These are phyloP conservation scores for Hedya salicella DNA, from an alignment of 2,888 invertebrate species.

Conservation along the genomic window DNA sequence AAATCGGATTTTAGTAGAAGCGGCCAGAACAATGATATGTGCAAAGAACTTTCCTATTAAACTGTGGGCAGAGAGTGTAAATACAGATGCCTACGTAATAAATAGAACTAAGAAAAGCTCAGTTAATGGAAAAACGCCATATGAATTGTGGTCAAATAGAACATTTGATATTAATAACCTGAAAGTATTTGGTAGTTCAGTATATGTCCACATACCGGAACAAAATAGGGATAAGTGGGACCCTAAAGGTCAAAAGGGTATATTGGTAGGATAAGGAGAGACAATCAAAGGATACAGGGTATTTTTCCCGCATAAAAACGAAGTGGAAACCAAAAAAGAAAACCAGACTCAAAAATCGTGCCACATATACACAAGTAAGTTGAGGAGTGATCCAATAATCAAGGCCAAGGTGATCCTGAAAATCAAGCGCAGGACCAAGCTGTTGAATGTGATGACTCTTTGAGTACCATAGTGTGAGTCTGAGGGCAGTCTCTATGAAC, in stretches of 20 bases:
- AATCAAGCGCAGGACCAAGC: no score
- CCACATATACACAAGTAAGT: no score
- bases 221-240: conserved; percentile 27
- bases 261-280: conserved; percentile 34
- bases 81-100: conserved; percentile 14
- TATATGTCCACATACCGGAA: conserved; percentile 29
- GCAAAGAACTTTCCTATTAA: conserved; percentile 2
- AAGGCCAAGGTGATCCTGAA: no score
- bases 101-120: no score
- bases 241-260: conserved; percentile 23
- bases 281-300: conserved; percentile 28
- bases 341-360: no score
- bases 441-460: no score
- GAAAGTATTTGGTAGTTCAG: conserved; percentile 23
- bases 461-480: no score
- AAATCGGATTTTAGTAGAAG: conserved; percentile 28
- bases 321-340: conserved; percentile 19
- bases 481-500: no score
- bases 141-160: conserved; percentile 31
- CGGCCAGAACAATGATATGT: conserved; percentile 36
- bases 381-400: no score
- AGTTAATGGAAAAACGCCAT: conserved; percentile 23
- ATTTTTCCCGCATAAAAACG: conserved; percentile 15
- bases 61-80: conserved; percentile 34
- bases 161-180: conserved; percentile 19